Evolutionary conservation across 2,113 vertebrate species (phyloP).

Genomic region (Peromyscus maniculatus): DNA sequence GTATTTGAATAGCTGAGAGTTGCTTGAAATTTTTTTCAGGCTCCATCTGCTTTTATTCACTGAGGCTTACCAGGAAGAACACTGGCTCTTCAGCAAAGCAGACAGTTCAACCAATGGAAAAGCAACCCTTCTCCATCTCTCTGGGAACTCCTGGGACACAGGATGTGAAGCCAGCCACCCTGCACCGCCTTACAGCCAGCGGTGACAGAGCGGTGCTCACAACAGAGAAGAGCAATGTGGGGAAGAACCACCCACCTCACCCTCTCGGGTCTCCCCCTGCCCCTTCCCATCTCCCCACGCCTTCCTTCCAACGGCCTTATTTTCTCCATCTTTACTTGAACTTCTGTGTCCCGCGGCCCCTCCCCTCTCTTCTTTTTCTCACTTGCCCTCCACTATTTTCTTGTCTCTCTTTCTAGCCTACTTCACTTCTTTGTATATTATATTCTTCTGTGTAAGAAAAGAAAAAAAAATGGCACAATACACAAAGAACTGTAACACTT

Average conservation of each 20-base stretch:
- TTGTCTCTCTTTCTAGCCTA: no score
- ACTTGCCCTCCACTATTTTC: not conserved
- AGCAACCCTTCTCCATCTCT: not conserved
- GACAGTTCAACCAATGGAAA: not conserved
- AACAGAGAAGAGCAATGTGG: not conserved
- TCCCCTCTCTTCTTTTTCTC: not conserved
- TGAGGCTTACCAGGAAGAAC: not conserved
- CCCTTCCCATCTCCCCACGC: not conserved
- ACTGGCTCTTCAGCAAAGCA: not conserved
- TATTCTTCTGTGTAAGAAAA: not conserved
- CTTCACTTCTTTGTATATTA: not conserved
- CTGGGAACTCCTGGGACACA: no score
- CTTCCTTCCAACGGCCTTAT: not conserved
- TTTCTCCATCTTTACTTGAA: no score
- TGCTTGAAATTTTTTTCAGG: not conserved
- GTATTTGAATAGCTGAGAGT: not conserved
- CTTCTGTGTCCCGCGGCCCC: not conserved
- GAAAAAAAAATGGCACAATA: not conserved
- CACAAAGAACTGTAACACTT: not conserved
- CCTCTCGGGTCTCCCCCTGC: accelerated
- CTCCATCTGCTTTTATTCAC: not conserved
- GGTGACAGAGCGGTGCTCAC: not conserved
- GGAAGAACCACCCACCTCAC: not conserved
- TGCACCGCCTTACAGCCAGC: not conserved
- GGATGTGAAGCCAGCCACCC: no score